Conservation (phyloP, 1,140 invertebrate genomes). For the Danaus melanippus region DNA sequence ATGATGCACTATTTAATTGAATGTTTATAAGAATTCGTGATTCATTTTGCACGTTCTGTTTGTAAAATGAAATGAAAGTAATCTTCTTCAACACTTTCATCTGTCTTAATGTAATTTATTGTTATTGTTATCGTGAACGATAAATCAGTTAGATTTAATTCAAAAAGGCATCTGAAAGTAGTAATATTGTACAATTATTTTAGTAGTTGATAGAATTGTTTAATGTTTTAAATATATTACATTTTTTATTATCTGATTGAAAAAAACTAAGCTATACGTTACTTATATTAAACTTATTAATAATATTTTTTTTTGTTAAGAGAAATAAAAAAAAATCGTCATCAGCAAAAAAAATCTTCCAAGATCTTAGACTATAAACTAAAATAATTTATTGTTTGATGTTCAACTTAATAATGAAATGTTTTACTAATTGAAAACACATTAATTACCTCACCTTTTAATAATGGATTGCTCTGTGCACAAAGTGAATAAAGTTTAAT, state of each 20-base stretch:
- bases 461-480: neutral
- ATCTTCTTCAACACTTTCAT: conserved; percentile 15
- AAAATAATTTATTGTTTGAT: too few species aligned
- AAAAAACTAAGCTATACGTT: too few species aligned
- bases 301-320: too few species aligned
- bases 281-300: too few species aligned
- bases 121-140: conserved; percentile 27
- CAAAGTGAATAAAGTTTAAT: too few species aligned
- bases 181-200: conserved; percentile 1
- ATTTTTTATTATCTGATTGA: too few species aligned
- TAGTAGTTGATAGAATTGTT: neutral
- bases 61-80: conserved; percentile 6
- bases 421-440: too few species aligned
- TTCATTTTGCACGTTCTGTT: conserved; percentile 11
- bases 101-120: conserved; percentile 21
- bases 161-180: conserved; percentile 9
- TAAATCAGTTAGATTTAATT: conserved; percentile 26
- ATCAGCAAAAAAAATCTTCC: too few species aligned
- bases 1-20: neutral
- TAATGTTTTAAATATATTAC: too few species aligned
- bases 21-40: conserved; percentile 8
- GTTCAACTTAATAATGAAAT: too few species aligned
- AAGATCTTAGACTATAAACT: too few species aligned
- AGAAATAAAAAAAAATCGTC: too few species aligned
- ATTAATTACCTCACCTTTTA: neutral